phyloP scores from a whole-genome alignment of 1,140 invertebrate genomes.

The Drosophila yakuba region DNA sequence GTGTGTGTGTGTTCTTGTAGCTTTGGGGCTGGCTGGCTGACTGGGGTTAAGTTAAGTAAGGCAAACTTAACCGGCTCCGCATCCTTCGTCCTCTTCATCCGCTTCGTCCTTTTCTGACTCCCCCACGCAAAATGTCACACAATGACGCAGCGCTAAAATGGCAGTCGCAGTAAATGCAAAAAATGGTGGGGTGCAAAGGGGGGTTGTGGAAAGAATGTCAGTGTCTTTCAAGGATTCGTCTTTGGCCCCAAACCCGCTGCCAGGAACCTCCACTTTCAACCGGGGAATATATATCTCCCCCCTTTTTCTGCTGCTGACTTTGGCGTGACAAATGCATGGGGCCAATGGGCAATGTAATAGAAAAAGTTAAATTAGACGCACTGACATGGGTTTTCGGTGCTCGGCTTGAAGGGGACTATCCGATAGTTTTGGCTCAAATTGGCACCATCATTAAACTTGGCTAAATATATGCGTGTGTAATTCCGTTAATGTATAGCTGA shows the following conservation, averaged over 20 bases:
- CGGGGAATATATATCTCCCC: constrained; percentile 3
- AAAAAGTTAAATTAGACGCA: constrained; percentile 81
- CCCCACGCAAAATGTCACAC: constrained; percentile 72
- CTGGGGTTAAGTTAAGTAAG: constrained; percentile 56
- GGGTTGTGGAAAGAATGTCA: constrained; percentile 32
- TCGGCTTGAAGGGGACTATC: not conserved
- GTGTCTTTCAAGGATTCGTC: constrained; percentile 65
- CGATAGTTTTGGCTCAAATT: not conserved
- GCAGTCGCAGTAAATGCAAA: constrained; percentile 42
- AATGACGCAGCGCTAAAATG: constrained; percentile 75
- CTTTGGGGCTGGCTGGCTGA: constrained; percentile 49
- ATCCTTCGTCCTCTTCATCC: too few relatives aligned
- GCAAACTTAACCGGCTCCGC: constrained; percentile 53
- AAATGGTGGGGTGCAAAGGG: not conserved
- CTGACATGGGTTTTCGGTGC: constrained; percentile 32
- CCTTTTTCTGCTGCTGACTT: constrained; percentile 25
- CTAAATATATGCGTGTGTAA: not conserved
- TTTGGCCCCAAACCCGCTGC: not conserved
- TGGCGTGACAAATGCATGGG: constrained; percentile 65
- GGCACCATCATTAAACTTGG: not conserved
- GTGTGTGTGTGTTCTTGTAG: constrained; percentile 19
- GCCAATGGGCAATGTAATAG: constrained; percentile 74
- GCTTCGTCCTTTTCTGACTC: not conserved
- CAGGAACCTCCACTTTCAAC: not conserved
- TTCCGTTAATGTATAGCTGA: too few relatives aligned